These are phyloP conservation scores for Ecliptopera silaceata DNA, from an alignment of 2,888 invertebrate species.

Conservation along the genomic window DNA sequence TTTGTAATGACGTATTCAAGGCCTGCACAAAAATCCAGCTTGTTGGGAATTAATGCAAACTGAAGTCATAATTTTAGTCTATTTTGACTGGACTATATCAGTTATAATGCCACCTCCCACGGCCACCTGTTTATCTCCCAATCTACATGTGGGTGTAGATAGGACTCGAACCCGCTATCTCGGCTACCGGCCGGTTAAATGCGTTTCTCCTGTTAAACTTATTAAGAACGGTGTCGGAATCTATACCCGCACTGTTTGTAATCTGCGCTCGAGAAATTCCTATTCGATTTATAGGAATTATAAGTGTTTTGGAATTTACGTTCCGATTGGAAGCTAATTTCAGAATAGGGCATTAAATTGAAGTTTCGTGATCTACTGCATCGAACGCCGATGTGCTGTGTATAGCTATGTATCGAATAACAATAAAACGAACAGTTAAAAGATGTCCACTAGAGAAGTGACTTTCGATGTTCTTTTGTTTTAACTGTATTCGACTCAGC, in stretches of 20 bases:
- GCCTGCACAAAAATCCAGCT: too few relatives aligned
- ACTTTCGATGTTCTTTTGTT: constrained; percentile 20
- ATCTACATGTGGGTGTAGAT: constrained; percentile 63
- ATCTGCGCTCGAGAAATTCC: constrained; percentile 28
- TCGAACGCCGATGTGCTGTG: too few relatives aligned
- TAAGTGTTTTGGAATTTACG: constrained; percentile 33
- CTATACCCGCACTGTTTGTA: constrained; percentile 31
- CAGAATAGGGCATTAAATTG: constrained; percentile 30
- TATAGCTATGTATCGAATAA: constrained; percentile 20
- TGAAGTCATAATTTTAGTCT: too few relatives aligned
- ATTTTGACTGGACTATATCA: too few relatives aligned
- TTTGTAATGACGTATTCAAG: too few relatives aligned
- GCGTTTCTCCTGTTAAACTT: constrained; percentile 76
- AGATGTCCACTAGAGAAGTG: constrained; percentile 8
- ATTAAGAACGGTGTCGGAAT: constrained; percentile 57
- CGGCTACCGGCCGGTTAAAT: constrained; percentile 68
- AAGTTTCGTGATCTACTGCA: constrained; percentile 27
- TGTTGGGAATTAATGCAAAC: too few relatives aligned
- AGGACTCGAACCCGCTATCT: constrained; percentile 60
- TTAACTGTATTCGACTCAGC: background rate
- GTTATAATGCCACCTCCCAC: constrained; percentile 43
- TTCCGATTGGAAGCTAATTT: constrained; percentile 35
- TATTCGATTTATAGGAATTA: constrained; percentile 36
- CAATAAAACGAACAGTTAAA: constrained; percentile 16
- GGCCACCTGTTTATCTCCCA: constrained; percentile 66